phyloP scores from a whole-genome alignment of 35 echinoderm and acorn worm genomes.

The Eucidaris tribuloides region DNA sequence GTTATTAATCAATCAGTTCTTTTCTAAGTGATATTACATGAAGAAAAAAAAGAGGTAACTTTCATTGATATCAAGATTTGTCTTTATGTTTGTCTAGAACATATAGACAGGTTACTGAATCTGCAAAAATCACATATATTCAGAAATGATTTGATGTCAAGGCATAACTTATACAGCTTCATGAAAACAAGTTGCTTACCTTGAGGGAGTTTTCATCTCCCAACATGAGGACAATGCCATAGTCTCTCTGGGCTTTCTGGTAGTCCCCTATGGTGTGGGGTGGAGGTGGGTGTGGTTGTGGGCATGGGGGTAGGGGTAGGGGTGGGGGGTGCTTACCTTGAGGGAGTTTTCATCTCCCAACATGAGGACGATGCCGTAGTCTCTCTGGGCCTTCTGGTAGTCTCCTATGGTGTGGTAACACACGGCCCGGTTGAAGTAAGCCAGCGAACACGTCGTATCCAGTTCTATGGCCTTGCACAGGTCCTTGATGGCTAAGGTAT shows the following conservation, averaged over 20 bases:
- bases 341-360: conserved; percentile 90
- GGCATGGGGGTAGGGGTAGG: no score
- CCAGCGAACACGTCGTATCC: conserved; percentile 88
- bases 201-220: conserved; percentile 93
- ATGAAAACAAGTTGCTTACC: no score
- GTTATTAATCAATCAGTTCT: no score
- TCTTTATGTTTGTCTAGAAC: no score
- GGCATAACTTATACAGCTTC: no score
- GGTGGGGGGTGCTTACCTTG: conserved; percentile 60
- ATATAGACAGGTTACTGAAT: no score
- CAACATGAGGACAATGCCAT: conserved; percentile 95
- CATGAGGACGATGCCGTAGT: conserved; percentile 97
- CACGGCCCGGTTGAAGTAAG: conserved; percentile 97
- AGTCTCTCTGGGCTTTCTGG: conserved; percentile 87
- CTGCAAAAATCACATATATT: no score
- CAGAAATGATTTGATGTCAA: no score
- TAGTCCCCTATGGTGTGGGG: conserved; percentile 91
- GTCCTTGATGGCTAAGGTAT: conserved; percentile 82
- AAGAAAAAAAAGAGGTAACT: no score
- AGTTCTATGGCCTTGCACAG: conserved; percentile 82
- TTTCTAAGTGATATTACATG: no score
- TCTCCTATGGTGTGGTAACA: conserved; percentile 95
- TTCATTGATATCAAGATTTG: no score
- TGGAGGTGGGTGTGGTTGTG: no score
- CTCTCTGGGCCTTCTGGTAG: conserved; percentile 85